These are phyloP conservation scores for Rallus crepitans DNA, from an alignment of 2,797 vertebrate species.

Conservation along the genomic window DNA sequence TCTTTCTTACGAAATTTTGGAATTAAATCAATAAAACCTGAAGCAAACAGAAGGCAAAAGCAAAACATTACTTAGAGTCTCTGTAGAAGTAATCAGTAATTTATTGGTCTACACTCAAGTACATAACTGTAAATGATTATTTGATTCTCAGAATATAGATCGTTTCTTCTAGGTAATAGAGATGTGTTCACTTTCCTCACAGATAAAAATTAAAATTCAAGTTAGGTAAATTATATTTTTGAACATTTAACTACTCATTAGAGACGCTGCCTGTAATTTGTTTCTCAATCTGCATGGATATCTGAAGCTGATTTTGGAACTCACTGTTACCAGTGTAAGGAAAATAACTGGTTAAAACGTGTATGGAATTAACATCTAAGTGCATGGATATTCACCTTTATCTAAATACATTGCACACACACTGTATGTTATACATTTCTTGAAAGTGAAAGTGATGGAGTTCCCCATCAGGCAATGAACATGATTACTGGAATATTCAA, in stretches of 20 bases:
- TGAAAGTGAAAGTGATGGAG: neutral
- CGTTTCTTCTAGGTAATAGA: neutral
- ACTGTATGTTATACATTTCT: neutral
- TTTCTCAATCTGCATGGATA: neutral
- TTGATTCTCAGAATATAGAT: neutral
- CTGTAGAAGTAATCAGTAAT: neutral
- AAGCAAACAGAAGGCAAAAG: neutral
- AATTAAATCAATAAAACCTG: neutral
- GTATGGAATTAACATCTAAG: neutral
- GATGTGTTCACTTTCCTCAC: neutral
- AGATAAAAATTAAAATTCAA: conserved; percentile 1
- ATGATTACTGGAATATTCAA: neutral
- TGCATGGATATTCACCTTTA: neutral
- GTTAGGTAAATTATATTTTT: conserved; percentile 14
- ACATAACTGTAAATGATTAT: neutral
- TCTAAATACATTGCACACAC: neutral
- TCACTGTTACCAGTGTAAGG: neutral
- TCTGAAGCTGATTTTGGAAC: neutral
- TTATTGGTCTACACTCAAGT: neutral
- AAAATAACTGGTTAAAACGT: neutral
- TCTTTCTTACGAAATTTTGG: neutral
- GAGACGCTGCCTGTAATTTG: neutral
- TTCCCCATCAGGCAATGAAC: neutral
- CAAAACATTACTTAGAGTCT: neutral
- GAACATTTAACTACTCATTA: neutral